Percentiles rank a stretch among this genome's conserved stretches.
phyloP scores from a whole-genome alignment of 2,888 invertebrate genomes.

The Eristalis arbustorum region DNA sequence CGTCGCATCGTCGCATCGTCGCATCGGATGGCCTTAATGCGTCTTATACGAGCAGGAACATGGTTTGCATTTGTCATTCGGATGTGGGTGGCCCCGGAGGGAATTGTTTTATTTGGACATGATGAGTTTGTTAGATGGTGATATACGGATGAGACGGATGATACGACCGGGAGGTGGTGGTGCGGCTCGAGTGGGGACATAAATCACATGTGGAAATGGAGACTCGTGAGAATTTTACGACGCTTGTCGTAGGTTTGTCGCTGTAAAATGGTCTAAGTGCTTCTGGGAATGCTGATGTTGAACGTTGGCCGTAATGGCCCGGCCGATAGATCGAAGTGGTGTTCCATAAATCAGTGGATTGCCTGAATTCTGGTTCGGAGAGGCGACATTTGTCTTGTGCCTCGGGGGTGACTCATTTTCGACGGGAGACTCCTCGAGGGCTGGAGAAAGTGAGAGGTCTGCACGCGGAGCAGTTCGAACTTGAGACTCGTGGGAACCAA shows the following conservation, averaged over 20 bases:
- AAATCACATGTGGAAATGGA: neutral
- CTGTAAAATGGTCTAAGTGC: too few species aligned
- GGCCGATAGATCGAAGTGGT: too few species aligned
- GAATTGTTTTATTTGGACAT: conserved; percentile 10
- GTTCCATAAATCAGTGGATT: too few species aligned
- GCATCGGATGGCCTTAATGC: conserved; percentile 29
- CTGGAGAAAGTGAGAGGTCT: too few species aligned
- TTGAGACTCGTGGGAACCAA: neutral
- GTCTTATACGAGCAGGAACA: conserved; percentile 42
- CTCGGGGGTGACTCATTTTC: too few species aligned
- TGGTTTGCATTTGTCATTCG: conserved; percentile 62
- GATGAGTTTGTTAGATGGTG: neutral
- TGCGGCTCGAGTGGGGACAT: neutral
- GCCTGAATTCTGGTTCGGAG: too few species aligned
- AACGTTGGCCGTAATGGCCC: too few species aligned
- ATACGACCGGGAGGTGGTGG: neutral
- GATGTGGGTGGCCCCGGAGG: conserved; percentile 53
- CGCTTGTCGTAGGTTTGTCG: too few species aligned
- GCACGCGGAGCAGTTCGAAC: too few species aligned
- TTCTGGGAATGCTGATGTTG: too few species aligned
- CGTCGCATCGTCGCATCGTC: conserved; percentile 47
- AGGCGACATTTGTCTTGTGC: too few species aligned
- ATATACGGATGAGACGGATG: neutral
- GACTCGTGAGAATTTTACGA: neutral
- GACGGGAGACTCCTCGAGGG: too few species aligned